These are phyloP conservation scores for Tachycineta bicolor DNA, from an alignment of 2,113 vertebrate genomes.

Conservation along the genomic window DNA sequence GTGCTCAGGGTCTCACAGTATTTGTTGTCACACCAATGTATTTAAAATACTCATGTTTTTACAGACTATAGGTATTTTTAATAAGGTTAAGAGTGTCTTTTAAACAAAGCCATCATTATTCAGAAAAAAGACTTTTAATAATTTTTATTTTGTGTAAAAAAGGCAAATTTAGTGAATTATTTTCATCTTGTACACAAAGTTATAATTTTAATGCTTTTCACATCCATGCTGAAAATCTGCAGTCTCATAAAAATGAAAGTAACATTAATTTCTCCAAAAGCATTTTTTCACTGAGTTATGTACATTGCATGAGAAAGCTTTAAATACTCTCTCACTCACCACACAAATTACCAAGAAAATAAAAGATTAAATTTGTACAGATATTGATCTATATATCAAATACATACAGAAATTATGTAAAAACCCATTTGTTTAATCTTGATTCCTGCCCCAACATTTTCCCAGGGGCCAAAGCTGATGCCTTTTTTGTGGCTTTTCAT, in stretches of 20 bases:
- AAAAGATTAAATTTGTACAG: slow-evolving; percentile 90
- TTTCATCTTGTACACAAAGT: slow-evolving; percentile 90
- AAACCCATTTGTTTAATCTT: slow-evolving; percentile 85
- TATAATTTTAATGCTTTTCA: slow-evolving; percentile 93
- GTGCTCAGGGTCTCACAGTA: fast-evolving
- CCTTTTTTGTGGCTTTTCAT: slow-evolving; percentile 83
- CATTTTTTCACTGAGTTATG: slow-evolving; percentile 83
- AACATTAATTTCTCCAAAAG: slow-evolving; percentile 85
- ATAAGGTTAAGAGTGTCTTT: neutral
- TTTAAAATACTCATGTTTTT: fast-evolving
- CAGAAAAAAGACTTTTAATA: slow-evolving; percentile 48
- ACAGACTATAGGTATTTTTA: neutral
- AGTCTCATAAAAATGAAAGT: slow-evolving; percentile 84
- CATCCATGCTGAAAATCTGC: slow-evolving; percentile 94
- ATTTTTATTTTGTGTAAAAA: slow-evolving; percentile 98
- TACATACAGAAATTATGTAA: slow-evolving; percentile 90
- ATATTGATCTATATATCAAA: slow-evolving; percentile 92
- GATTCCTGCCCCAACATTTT: slow-evolving; percentile 73
- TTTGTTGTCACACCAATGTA: neutral
- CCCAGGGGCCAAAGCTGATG: slow-evolving; percentile 83
- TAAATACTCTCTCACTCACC: slow-evolving; percentile 83
- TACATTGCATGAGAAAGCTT: slow-evolving; percentile 88
- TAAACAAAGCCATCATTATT: neutral
- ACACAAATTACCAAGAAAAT: slow-evolving; percentile 92
- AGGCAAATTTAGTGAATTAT: slow-evolving; percentile 91